A percentile compares a stretch with the other conserved stretches of the same genome.
These are phyloP conservation scores for Cheilosia variabilis DNA, from an alignment of 2,888 invertebrate genomes.

Conservation along the genomic window DNA sequence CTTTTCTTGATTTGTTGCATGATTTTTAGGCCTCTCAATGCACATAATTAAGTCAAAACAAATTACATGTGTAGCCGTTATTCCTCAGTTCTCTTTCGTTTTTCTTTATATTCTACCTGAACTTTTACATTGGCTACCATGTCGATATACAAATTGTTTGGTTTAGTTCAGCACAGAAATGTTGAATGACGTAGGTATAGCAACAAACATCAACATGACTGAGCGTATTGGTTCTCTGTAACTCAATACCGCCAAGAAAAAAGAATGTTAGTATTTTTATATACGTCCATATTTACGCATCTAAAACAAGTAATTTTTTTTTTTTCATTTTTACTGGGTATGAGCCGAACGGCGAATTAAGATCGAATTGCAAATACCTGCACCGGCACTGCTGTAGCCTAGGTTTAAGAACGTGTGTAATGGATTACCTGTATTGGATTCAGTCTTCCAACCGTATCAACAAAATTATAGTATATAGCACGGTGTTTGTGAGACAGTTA, in stretches of 20 bases:
- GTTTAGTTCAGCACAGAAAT: background rate
- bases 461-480: background rate
- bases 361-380: conserved; percentile 2
- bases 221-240: background rate
- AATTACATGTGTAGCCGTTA: conserved; percentile 34
- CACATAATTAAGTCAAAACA: conserved; percentile 25
- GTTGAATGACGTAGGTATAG: background rate
- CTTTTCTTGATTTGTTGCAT: background rate
- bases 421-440: background rate
- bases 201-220: background rate
- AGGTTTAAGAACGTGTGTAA: background rate
- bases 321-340: background rate
- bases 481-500: no score
- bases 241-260: background rate
- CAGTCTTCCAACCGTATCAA: background rate
- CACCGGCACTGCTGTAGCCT: background rate
- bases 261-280: background rate
- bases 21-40: conserved; percentile 2
- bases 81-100: conserved; percentile 21
- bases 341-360: background rate
- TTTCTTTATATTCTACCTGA: conserved; percentile 9
- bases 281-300: background rate
- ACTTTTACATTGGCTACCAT: conserved; percentile 18
- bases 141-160: conserved; percentile 4
- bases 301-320: background rate